A percentile compares a stretch with the other conserved stretches of the same genome.
These are phyloP conservation scores for Sebastes itinus DNA, from an alignment of 2,797 vertebrate genomes.

Conservation along the genomic window DNA sequence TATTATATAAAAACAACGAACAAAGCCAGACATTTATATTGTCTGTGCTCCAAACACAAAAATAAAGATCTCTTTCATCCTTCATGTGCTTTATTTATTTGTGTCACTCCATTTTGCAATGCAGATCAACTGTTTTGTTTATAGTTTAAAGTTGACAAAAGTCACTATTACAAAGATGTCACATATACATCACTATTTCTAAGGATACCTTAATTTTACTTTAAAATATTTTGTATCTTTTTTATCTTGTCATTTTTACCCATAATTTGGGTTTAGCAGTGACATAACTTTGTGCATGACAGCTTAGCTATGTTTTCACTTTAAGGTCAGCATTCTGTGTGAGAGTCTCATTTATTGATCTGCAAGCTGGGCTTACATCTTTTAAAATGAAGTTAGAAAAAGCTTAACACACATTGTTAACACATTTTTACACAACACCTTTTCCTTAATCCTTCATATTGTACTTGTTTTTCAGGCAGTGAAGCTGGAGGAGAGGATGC, in stretches of 20 bases:
- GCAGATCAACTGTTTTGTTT: not conserved
- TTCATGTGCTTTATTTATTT: not conserved
- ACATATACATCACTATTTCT: not conserved
- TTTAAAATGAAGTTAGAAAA: not conserved
- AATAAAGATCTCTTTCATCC: not conserved
- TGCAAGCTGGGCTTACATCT: not conserved
- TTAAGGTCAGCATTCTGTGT: not conserved
- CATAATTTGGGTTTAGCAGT: not conserved
- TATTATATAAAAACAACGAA: not conserved
- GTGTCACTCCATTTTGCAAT: not conserved
- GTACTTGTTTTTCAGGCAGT: conserved; percentile 78
- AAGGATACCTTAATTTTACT: not conserved
- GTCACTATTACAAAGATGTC: not conserved
- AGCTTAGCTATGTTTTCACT: not conserved
- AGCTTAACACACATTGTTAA: not conserved
- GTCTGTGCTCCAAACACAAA: not conserved
- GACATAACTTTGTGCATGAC: not conserved
- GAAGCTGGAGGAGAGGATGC: conserved; percentile 88
- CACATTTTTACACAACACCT: not conserved
- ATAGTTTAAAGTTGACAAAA: not conserved
- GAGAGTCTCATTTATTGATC: not conserved
- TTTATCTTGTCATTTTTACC: not conserved
- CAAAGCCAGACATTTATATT: not conserved
- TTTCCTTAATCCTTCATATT: not conserved
- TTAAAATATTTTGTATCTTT: not conserved